These are phyloP conservation scores for Crotalus adamanteus DNA, from an alignment of 2,797 vertebrate genomes.

Conservation along the genomic window DNA sequence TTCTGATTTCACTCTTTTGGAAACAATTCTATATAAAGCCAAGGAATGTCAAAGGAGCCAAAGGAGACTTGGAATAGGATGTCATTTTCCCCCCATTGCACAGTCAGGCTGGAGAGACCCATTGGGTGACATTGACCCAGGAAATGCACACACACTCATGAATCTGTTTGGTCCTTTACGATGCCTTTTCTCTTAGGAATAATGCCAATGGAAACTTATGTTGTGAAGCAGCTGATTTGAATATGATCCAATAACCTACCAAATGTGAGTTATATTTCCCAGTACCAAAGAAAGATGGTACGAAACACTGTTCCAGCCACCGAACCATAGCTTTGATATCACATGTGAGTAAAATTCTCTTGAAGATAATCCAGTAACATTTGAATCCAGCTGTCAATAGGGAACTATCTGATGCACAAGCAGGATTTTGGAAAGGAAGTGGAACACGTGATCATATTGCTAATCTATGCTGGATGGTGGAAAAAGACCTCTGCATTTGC, in stretches of 20 bases:
- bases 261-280: not conserved
- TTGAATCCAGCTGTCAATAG: not conserved
- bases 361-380: not conserved
- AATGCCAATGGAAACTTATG: not conserved
- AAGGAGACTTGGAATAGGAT: constrained; percentile 11
- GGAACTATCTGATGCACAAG: not conserved
- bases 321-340: not conserved
- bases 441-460: not conserved
- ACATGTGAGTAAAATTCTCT: not conserved
- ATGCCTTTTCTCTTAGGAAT: not conserved
- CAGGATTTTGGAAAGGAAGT: not conserved
- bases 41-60: not conserved
- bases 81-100: not conserved
- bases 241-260: not conserved
- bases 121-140: not conserved
- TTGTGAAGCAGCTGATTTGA: not conserved
- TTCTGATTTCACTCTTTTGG: not conserved
- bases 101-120: constrained; percentile 28
- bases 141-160: not conserved
- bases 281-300: not conserved
- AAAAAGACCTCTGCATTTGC: not conserved
- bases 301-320: not conserved
- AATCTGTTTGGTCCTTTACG: not conserved
- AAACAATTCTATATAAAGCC: constrained; percentile 15
- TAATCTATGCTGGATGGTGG: not conserved